Evolutionary conservation across 2,888 invertebrate genomes (phyloP).

Genomic region (Actias luna): DNA sequence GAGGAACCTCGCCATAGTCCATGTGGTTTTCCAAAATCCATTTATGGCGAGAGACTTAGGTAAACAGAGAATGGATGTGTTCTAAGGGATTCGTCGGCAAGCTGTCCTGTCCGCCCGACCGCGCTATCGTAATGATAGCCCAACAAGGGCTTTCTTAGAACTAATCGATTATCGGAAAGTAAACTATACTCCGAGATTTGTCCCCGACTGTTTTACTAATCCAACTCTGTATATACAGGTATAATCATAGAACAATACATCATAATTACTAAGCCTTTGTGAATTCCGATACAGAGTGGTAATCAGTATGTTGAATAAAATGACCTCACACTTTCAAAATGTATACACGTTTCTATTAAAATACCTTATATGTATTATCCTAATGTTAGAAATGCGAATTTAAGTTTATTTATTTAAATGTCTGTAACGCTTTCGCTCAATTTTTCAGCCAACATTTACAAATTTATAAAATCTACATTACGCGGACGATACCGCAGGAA

Average conservation of each 20-base stretch:
- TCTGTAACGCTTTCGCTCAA: too few relatives aligned
- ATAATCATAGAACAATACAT: slow-evolving; percentile 23
- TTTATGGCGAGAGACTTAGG: neutral
- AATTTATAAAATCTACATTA: too few relatives aligned
- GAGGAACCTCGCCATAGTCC: neutral
- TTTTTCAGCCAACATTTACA: too few relatives aligned
- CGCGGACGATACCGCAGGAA: too few relatives aligned
- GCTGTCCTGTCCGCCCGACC: neutral
- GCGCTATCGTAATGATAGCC: neutral
- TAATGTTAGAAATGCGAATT: too few relatives aligned
- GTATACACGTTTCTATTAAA: neutral
- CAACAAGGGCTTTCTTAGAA: neutral
- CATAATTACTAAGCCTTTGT: slow-evolving; percentile 20
- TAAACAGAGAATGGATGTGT: neutral
- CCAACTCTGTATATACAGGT: slow-evolving; percentile 4
- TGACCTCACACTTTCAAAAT: neutral
- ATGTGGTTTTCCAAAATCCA: neutral
- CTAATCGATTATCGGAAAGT: neutral
- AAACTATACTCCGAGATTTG: neutral
- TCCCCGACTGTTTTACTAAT: neutral
- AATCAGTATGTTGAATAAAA: slow-evolving; percentile 5
- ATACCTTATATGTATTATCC: too few relatives aligned
- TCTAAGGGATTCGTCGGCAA: neutral
- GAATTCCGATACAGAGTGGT: slow-evolving; percentile 7
- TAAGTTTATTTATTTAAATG: too few relatives aligned